phyloP scores from a whole-genome alignment of 2,797 vertebrate genomes.

The Scyliorhinus canicula region DNA sequence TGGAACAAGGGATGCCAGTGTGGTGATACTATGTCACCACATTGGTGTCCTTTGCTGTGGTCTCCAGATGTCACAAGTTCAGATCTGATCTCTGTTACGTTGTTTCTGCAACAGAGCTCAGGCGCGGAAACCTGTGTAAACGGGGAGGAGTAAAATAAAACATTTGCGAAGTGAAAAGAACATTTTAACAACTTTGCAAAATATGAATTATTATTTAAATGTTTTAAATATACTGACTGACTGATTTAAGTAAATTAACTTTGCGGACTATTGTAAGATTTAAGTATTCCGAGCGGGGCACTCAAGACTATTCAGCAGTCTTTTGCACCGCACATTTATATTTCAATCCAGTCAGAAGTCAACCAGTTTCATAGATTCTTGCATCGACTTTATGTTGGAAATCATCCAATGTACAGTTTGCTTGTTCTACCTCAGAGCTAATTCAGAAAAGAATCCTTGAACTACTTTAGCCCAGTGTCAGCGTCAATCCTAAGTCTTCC shows the following conservation, averaged over 20 bases:
- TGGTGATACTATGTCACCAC: slow-evolving; percentile 37
- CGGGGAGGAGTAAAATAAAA: too few species aligned
- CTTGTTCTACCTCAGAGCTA: slow-evolving; percentile 54
- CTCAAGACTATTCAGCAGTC: slow-evolving; percentile 38
- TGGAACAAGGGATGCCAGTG: slow-evolving; percentile 37
- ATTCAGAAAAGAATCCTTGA: slow-evolving; percentile 43
- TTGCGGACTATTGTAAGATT: not conserved
- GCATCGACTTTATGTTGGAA: slow-evolving; percentile 57
- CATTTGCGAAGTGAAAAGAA: not conserved
- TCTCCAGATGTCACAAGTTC: slow-evolving; percentile 29
- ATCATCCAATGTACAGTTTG: slow-evolving; percentile 49
- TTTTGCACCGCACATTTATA: slow-evolving; percentile 45
- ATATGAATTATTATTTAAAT: not conserved
- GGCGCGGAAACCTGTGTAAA: not conserved
- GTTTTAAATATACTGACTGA: not conserved
- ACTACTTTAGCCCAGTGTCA: not conserved
- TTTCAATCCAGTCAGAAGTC: slow-evolving; percentile 52
- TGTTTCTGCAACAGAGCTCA: slow-evolving; percentile 16
- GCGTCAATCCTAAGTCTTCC: not conserved
- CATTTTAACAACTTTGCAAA: not conserved
- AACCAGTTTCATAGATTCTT: slow-evolving; percentile 55
- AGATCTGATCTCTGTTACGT: not conserved
- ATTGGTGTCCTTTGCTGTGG: slow-evolving; percentile 37
- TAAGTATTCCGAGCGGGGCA: not conserved
- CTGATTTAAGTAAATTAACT: not conserved